These are phyloP conservation scores for Furcula furcula DNA, from an alignment of 2,888 invertebrate genomes.

Conservation along the genomic window DNA sequence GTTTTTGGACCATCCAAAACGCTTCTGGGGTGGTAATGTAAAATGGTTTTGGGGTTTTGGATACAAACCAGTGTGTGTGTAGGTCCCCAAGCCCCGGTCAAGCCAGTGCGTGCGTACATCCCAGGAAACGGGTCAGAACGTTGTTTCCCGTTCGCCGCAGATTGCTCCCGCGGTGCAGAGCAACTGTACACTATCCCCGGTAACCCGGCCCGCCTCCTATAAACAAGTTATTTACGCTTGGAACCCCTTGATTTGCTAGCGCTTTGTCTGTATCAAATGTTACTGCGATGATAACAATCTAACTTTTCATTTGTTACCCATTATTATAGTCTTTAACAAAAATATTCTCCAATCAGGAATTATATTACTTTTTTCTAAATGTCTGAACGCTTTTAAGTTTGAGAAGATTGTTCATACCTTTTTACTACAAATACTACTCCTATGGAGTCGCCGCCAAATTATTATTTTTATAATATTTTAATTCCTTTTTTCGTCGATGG, in stretches of 20 bases:
- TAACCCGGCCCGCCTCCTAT: constrained; percentile 49
- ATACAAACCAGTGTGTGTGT: constrained; percentile 54
- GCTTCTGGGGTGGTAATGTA: no score
- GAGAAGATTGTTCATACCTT: no score
- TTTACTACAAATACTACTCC: no score
- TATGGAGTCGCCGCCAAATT: no score
- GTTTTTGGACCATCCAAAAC: no score
- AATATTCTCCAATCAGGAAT: no score
- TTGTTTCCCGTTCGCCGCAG: constrained; percentile 61
- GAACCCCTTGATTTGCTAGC: constrained; percentile 24
- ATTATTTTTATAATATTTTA: no score
- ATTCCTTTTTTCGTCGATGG: no score
- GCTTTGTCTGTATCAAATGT: constrained; percentile 30
- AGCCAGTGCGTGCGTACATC: constrained; percentile 65
- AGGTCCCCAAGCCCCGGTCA: constrained; percentile 62
- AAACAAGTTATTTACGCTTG: constrained; percentile 51
- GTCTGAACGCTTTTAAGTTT: no score
- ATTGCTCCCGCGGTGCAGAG: constrained; percentile 58
- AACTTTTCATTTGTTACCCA: no score
- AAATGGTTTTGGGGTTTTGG: constrained; percentile 24
- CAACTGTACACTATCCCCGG: constrained; percentile 72
- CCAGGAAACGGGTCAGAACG: constrained; percentile 63
- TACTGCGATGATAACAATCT: not conserved
- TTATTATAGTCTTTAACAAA: no score
- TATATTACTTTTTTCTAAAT: no score